phyloP scores from a whole-genome alignment of 2,113 vertebrate genomes.

The Camelus bactrianus region DNA sequence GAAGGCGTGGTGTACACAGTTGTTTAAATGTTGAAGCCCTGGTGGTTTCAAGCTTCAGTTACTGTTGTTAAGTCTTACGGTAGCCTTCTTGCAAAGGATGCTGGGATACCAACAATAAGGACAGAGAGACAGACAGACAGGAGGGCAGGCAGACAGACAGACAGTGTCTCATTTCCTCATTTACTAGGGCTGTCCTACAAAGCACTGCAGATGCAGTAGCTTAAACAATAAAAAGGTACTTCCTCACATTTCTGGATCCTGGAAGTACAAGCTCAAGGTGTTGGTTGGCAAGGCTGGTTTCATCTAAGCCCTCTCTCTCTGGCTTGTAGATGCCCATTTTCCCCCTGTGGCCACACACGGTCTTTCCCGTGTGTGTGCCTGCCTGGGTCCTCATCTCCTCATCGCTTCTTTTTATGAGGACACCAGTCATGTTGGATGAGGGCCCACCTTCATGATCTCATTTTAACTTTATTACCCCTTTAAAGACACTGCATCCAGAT shows the following conservation, averaged over 20 bases:
- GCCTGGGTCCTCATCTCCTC: neutral
- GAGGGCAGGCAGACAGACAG: fast-evolving
- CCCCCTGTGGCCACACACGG: neutral
- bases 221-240: neutral
- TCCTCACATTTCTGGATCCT: neutral
- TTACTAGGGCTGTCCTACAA: neutral
- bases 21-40: neutral
- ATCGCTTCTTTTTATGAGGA: neutral
- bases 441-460: neutral
- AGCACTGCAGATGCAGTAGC: neutral
- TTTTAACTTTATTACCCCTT: neutral
- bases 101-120: neutral
- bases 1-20: neutral
- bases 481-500: neutral
- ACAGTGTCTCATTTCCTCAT: too few relatives aligned
- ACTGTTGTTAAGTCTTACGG: neutral
- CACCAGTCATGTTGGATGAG: neutral
- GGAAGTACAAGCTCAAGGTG: neutral
- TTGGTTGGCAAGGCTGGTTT: neutral
- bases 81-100: neutral
- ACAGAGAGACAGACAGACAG: fast-evolving
- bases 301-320: neutral
- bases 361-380: neutral
- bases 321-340: neutral
- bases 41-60: neutral